Base-by-base conservation (phyloP, 2,888 invertebrate species). In the Ochropleura leucogaster region DNA sequence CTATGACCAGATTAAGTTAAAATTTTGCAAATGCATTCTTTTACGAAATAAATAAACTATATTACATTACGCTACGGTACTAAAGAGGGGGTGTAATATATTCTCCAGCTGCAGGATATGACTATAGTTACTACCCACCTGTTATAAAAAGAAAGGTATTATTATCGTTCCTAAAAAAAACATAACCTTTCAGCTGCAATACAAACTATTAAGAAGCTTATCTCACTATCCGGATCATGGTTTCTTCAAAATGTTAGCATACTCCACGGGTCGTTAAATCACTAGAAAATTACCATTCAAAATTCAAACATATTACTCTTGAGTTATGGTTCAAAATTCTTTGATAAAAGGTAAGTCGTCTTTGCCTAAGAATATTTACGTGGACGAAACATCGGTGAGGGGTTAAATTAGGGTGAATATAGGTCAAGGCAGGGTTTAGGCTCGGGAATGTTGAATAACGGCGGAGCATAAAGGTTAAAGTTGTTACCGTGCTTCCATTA, bases 341-440 rank as follows among this genome's bases (percentile, higher is more conserved):
- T 65, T 74, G 68, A 44, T 49, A 46, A 12, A 40, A 71, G 47
- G 20, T 40, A 73, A 68, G 76, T 79, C 57, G 60, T 71, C 55
- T 83, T 80, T 51, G 64, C 40, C 79, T 86, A 82, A 68, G 68
- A 85, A 87, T 89, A 87, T 87, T 88, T 86, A 89, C 85, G 85
- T 63, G 66, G 53, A 80, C 74, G 83, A 83, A 87, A 82, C 83
- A 85, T 87, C 82, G 80, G 82, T 79, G 87, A 85, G 88, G 88
- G 89, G 88, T 90, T 89, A 89, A 89, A 87, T 91, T 86, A 83
- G 88, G 91, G 87, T 87, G 85, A 80, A 93, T 90, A 80, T 91
- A 87, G 93, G 93, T 93, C 93, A 93, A 93, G 93, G 93, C 88
- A 91, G 89, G 82, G 89, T 88, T 86, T 80, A 85, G 84, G 72